Conservation (phyloP, 1,140 invertebrate species). For the Cecropterus lyciades region DNA sequence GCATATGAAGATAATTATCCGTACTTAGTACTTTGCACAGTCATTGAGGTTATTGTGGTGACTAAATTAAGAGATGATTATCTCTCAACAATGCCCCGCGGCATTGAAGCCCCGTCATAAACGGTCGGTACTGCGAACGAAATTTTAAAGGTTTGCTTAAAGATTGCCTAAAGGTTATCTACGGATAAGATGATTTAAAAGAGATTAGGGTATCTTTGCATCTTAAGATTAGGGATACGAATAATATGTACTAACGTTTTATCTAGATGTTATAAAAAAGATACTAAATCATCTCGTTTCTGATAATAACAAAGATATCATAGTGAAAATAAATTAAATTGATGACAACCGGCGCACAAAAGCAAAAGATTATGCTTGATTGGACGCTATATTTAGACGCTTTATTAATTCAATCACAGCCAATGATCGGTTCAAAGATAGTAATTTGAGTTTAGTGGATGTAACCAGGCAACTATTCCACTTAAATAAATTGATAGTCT, state of each 20-base stretch:
- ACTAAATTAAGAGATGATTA: slow-evolving; percentile 49
- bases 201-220: slow-evolving; percentile 6
- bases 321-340: slow-evolving; percentile 3
- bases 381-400: slow-evolving; percentile 7
- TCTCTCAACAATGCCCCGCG: slow-evolving; percentile 45
- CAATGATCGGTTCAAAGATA: neutral
- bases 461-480: too few relatives aligned
- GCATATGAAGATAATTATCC: slow-evolving; percentile 19
- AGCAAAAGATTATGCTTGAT: neutral
- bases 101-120: slow-evolving; percentile 40
- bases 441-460: slow-evolving; percentile 3
- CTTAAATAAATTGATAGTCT: too few relatives aligned
- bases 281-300: neutral
- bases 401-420: slow-evolving; percentile 20
- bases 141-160: slow-evolving; percentile 10
- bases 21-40: slow-evolving; percentile 31
- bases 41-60: slow-evolving; percentile 41
- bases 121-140: slow-evolving; percentile 3
- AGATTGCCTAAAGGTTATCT: slow-evolving; percentile 28
- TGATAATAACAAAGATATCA: slow-evolving; percentile 9
- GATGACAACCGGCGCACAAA: slow-evolving; percentile 17
- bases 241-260: neutral
- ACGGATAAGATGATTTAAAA: slow-evolving; percentile 22
- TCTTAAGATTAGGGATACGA: neutral
- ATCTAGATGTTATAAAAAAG: slow-evolving; percentile 1